phyloP scores from a whole-genome alignment of 2,113 vertebrate species.

The Opisthocomus hoazin region DNA sequence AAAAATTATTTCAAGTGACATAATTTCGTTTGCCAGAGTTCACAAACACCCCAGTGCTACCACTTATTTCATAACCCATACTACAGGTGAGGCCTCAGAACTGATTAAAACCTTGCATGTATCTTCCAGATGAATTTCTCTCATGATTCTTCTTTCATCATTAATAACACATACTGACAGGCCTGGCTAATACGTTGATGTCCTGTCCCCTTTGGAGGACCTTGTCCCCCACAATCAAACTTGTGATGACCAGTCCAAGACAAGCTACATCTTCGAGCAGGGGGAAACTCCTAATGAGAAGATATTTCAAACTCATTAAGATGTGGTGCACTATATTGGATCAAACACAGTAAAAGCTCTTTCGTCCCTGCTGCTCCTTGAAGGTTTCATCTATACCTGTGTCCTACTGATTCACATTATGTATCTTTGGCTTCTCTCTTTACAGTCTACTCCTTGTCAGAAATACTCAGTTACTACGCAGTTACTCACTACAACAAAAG shows the following conservation, averaged over 20 bases:
- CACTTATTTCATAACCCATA: not conserved
- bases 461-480: not conserved
- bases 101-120: not conserved
- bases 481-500: not conserved
- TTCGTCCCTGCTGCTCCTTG: not conserved
- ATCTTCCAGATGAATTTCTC: not conserved
- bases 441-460: not conserved
- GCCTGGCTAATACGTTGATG: not conserved
- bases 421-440: not conserved
- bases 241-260: not conserved
- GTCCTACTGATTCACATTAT: not conserved
- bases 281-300: not conserved
- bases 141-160: not conserved
- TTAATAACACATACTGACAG: not conserved
- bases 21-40: not conserved
- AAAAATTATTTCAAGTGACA: not conserved
- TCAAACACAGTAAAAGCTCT: not conserved
- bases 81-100: not conserved
- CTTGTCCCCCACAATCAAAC: not conserved
- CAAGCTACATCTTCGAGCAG: not conserved
- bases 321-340: not conserved
- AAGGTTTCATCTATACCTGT: not conserved
- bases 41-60: not conserved
- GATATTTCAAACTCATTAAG: not conserved
- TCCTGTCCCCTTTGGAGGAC: not conserved